Evolutionary conservation across 2,113 vertebrate genomes (phyloP).

Genomic region (Macheiramphus alcinus): DNA sequence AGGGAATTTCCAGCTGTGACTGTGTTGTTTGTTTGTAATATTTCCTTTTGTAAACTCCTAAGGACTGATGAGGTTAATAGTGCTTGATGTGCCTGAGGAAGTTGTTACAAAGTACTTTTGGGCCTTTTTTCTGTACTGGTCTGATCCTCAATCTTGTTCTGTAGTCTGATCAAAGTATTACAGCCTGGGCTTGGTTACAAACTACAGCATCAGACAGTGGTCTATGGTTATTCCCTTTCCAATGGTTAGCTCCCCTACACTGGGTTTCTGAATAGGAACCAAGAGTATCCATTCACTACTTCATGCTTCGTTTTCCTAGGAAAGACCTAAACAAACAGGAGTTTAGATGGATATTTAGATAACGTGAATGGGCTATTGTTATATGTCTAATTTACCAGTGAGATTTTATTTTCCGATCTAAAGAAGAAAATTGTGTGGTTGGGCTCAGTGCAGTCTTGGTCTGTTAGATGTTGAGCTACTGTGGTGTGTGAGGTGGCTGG

Average conservation of each 20-base stretch:
- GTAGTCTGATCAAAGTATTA: background rate
- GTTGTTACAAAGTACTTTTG: background rate
- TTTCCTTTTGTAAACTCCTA: background rate
- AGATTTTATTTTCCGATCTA: background rate
- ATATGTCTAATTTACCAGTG: background rate
- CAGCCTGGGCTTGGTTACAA: background rate
- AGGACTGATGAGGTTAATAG: background rate
- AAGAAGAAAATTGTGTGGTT: background rate
- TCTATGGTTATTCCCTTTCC: background rate
- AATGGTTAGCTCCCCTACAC: fast-evolving
- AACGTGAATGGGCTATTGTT: background rate
- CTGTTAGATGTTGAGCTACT: background rate
- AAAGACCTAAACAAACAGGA: background rate
- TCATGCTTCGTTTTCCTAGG: background rate
- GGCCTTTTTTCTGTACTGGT: background rate
- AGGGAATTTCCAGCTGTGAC: background rate
- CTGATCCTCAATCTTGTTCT: background rate
- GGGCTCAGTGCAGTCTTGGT: background rate
- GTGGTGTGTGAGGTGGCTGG: background rate
- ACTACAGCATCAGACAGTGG: fast-evolving
- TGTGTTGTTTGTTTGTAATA: background rate
- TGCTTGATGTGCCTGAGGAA: background rate
- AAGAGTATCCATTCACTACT: background rate
- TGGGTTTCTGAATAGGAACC: background rate
- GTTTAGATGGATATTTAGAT: background rate